Percentiles rank a stretch among this genome's conserved stretches.
These are phyloP conservation scores for Alca torda DNA, from an alignment of 2,797 vertebrate species.

Conservation along the genomic window DNA sequence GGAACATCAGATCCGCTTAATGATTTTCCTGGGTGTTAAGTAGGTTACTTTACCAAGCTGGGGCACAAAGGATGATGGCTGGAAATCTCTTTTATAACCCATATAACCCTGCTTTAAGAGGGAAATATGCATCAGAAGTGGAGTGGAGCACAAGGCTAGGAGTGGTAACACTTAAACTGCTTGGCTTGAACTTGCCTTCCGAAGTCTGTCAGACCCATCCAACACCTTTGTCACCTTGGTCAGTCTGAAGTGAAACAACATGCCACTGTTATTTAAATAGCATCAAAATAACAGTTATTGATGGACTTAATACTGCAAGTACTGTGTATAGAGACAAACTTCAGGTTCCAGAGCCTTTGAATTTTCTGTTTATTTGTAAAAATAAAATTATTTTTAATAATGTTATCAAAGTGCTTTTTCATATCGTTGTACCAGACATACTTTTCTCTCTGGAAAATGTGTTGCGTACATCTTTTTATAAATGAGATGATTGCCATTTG, in stretches of 20 bases:
- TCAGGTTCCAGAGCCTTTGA: background rate
- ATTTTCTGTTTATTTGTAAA: background rate
- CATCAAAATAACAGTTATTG: background rate
- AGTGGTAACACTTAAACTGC: background rate
- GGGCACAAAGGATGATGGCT: background rate
- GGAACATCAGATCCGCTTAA: background rate
- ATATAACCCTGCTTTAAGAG: background rate
- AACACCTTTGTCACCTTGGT: background rate
- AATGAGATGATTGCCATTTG: background rate
- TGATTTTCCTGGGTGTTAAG: background rate
- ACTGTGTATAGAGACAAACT: background rate
- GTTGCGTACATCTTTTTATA: background rate
- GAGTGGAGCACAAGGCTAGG: background rate
- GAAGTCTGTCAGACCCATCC: background rate
- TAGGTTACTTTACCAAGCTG: background rate
- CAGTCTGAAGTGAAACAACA: background rate
- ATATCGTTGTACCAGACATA: background rate
- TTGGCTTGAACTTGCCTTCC: background rate
- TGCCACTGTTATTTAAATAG: background rate
- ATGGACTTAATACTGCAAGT: background rate
- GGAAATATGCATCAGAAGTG: background rate
- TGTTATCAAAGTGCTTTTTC: background rate
- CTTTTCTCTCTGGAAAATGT: background rate
- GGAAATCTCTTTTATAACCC: background rate
- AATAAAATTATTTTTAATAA: background rate